Evolutionary conservation across 1,140 invertebrate species (phyloP).

Genomic region (Tenebrio molitor): DNA sequence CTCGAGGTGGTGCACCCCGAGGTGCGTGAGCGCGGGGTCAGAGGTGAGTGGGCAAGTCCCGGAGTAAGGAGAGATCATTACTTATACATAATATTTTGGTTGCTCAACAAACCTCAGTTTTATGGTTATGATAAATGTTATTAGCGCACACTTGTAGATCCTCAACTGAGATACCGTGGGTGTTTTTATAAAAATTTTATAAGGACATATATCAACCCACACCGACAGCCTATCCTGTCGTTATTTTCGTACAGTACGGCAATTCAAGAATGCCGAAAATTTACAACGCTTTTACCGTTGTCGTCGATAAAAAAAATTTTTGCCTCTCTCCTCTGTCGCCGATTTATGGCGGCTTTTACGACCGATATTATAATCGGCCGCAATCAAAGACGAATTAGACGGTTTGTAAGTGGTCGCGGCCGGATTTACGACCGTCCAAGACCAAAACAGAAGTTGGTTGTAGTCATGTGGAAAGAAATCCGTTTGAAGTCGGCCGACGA

Average conservation of each 20-base stretch:
- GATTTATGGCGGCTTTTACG: constrained; percentile 25
- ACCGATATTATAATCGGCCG: constrained; percentile 7
- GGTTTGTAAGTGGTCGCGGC: constrained; percentile 10
- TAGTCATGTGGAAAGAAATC: constrained; percentile 1
- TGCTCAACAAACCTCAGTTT: constrained; percentile 16
- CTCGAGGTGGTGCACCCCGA: constrained; percentile 1
- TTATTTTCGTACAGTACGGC: background rate
- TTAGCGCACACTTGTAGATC: constrained; percentile 32
- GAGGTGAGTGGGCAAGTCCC: constrained; percentile 22
- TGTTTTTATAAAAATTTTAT: constrained; percentile 30
- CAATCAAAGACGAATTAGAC: constrained; percentile 26
- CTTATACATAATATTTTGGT: constrained; percentile 27
- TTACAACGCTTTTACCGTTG: constrained; percentile 28
- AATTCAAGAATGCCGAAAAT: constrained; percentile 19
- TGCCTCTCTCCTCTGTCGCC: too few relatives aligned
- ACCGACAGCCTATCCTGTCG: background rate
- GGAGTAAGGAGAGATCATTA: constrained; percentile 2
- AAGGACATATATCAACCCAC: constrained; percentile 16
- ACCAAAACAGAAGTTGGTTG: constrained; percentile 21
- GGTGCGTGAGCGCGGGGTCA: constrained; percentile 14
- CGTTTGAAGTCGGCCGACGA: constrained; percentile 20
- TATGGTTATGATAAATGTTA: constrained; percentile 32
- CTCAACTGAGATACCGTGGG: constrained; percentile 12
- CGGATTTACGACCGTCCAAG: constrained; percentile 5
- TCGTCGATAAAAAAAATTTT: constrained; percentile 17